Evolutionary conservation across 2,113 vertebrate genomes (phyloP).

Genomic region (Lutjanus erythropterus): DNA sequence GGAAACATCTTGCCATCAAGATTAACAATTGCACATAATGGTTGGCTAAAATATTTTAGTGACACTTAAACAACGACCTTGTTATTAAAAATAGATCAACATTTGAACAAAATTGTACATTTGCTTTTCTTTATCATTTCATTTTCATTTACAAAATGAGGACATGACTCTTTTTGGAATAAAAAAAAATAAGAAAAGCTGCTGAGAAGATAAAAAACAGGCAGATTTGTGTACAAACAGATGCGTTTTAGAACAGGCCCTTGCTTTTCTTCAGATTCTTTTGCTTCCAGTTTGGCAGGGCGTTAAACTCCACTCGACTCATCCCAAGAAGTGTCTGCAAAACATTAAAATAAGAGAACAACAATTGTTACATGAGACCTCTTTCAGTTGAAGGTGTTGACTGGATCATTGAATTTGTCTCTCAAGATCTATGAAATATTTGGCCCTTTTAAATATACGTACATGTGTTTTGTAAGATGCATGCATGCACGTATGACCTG

Average conservation of each 20-base stretch:
- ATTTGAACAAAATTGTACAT: constrained; percentile 74
- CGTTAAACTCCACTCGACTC: constrained; percentile 84
- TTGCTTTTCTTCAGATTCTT: constrained; percentile 88
- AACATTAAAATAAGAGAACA: background rate
- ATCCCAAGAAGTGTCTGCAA: constrained; percentile 83
- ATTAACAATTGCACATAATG: constrained; percentile 73
- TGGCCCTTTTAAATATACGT: background rate
- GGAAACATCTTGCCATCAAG: constrained; percentile 26
- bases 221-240: constrained; percentile 34
- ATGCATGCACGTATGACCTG: too few relatives aligned
- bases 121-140: constrained; percentile 40
- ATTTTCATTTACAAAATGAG: constrained; percentile 58
- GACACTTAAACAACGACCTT: constrained; percentile 36
- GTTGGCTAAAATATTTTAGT: constrained; percentile 59
- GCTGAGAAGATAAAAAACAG: constrained; percentile 20
- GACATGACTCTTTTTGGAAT: constrained; percentile 33
- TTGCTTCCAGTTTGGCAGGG: constrained; percentile 87
- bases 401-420: background rate
- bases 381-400: background rate
- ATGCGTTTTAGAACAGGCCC: constrained; percentile 82
- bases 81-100: constrained; percentile 51
- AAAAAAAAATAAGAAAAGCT: constrained; percentile 42
- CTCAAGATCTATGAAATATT: background rate
- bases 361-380: background rate
- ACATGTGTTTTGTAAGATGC: background rate